phyloP scores from a whole-genome alignment of 2,113 vertebrate species.

The Dipodomys merriami region DNA sequence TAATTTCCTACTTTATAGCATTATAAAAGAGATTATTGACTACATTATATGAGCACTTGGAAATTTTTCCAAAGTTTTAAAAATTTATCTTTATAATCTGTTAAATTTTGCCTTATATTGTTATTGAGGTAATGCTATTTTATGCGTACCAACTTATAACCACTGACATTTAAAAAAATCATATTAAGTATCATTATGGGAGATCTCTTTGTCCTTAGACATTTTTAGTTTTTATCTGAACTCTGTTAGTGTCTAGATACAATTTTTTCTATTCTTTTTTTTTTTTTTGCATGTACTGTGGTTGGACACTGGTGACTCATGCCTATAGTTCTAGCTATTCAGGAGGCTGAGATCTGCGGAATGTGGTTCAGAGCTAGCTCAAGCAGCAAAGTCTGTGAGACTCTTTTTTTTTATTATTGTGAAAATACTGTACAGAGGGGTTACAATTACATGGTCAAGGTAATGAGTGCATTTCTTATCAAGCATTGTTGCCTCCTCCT shows the following conservation, averaged over 20 bases:
- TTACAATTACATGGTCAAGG: too few species aligned
- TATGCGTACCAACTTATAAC: neutral
- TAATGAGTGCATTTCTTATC: too few species aligned
- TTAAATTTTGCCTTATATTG: neutral
- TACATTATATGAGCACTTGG: neutral
- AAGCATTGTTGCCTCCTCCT: too few species aligned
- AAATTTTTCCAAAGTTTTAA: neutral
- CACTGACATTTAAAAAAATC: neutral
- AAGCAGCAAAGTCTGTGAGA: too few species aligned
- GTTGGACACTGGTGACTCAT: too few species aligned
- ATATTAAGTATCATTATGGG: neutral
- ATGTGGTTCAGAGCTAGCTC: too few species aligned
- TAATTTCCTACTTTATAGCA: neutral
- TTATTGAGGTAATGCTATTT: neutral
- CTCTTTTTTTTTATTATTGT: too few species aligned
- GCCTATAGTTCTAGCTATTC: too few species aligned
- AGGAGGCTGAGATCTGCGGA: too few species aligned
- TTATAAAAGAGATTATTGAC: neutral
- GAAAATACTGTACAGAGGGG: too few species aligned
- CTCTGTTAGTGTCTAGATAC: neutral
- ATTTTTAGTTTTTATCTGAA: neutral
- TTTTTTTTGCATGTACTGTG: neutral
- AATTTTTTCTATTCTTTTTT: neutral
- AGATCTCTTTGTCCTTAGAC: neutral
- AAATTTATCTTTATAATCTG: conserved; percentile 19